Evolutionary conservation across 2,113 vertebrate genomes (phyloP).

Genomic region (Zeus faber): DNA sequence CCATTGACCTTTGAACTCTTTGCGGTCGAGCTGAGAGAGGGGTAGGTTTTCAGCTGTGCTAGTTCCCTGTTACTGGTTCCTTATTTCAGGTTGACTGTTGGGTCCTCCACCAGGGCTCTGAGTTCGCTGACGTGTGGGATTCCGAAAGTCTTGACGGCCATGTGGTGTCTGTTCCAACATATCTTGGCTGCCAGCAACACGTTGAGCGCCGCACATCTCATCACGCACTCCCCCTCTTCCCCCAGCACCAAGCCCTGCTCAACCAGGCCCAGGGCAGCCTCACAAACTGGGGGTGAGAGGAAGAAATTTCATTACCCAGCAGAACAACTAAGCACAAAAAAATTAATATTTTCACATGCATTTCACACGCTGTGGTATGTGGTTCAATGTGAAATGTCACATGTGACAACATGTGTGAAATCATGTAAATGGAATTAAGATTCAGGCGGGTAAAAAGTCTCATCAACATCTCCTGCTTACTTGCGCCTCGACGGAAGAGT

Average conservation of each 20-base stretch:
- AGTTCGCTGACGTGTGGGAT: slow-evolving; percentile 87
- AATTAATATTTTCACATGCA: too few relatives aligned
- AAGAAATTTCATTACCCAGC: slow-evolving; percentile 65
- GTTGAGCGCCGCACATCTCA: slow-evolving; percentile 84
- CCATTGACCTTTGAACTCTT: too few relatives aligned
- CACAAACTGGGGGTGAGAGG: slow-evolving; percentile 83
- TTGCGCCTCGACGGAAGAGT: slow-evolving; percentile 89
- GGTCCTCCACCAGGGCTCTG: slow-evolving; percentile 86
- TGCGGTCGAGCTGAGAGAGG: too few relatives aligned
- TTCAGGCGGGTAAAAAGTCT: not conserved
- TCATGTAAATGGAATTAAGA: too few relatives aligned
- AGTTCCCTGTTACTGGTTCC: too few relatives aligned
- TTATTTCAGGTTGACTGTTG: slow-evolving; percentile 88
- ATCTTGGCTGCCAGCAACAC: slow-evolving; percentile 81
- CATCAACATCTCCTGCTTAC: slow-evolving; percentile 58
- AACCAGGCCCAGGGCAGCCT: slow-evolving; percentile 60
- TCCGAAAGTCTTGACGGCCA: slow-evolving; percentile 91
- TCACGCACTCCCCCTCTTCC: slow-evolving; percentile 89
- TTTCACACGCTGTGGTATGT: too few relatives aligned
- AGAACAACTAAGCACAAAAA: not conserved
- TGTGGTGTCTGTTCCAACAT: slow-evolving; percentile 82
- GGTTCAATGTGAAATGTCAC: too few relatives aligned
- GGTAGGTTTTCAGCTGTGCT: too few relatives aligned
- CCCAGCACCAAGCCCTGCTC: slow-evolving; percentile 68
- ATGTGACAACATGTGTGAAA: too few relatives aligned